Conservation (phyloP, 2,797 vertebrate species). For the Galagoides demidoff region DNA sequence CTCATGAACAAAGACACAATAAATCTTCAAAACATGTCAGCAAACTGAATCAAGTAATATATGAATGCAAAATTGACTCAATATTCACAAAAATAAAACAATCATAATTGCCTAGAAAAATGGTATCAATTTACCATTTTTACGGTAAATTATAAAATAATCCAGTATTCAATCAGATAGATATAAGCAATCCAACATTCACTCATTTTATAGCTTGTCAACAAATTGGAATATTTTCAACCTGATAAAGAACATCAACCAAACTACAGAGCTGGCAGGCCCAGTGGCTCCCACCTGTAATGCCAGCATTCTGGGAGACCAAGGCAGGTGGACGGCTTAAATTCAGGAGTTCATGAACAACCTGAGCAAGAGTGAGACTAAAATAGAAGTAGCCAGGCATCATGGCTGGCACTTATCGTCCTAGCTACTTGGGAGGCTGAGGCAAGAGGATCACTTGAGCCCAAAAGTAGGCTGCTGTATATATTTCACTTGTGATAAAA, state of each 20-base stretch:
- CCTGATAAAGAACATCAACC: not conserved
- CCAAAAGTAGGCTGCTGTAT: no score
- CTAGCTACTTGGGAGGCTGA: no score
- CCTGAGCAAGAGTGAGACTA: no score
- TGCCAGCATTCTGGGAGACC: no score
- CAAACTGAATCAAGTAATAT: not conserved
- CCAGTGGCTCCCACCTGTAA: no score
- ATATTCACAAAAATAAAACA: not conserved
- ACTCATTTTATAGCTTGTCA: not conserved
- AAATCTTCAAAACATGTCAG: not conserved
- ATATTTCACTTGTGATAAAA: not conserved
- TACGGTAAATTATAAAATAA: not conserved
- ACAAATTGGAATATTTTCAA: not conserved
- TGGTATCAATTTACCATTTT: not conserved
- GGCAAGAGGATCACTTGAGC: no score
- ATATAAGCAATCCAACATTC: not conserved
- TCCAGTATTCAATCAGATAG: constrained; percentile 23
- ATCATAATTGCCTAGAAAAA: not conserved
- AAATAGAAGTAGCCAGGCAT: no score
- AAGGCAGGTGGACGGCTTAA: no score
- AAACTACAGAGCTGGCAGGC: not conserved
- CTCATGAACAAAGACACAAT: not conserved
- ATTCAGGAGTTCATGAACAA: no score
- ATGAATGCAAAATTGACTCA: not conserved
- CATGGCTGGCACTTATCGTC: no score